A percentile compares a stretch with the other conserved stretches of the same genome.
These are phyloP conservation scores for Phrynosoma platyrhinos DNA, from an alignment of 2,113 vertebrate species.

Conservation along the genomic window DNA sequence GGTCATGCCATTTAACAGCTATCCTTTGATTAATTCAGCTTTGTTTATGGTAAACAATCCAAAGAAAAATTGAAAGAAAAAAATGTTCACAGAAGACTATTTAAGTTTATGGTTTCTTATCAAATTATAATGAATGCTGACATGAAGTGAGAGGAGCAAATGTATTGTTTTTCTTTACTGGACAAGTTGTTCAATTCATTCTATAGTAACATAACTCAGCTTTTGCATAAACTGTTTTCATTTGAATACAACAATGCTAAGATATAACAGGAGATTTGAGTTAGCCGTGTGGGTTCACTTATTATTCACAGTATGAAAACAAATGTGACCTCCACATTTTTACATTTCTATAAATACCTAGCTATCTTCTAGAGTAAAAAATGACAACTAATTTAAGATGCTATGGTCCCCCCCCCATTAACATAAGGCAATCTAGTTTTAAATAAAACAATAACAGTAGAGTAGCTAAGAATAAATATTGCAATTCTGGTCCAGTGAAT, in stretches of 20 bases:
- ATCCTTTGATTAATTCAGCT: background rate
- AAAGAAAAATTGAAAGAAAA: constrained; percentile 6
- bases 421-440: background rate
- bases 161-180: background rate
- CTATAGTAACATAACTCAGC: background rate
- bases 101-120: constrained; percentile 5
- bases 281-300: constrained; percentile 13
- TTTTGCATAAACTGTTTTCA: constrained; percentile 3
- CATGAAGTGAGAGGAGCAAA: constrained; percentile 29
- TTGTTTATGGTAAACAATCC: constrained; percentile 10
- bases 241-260: constrained; percentile 22
- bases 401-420: background rate
- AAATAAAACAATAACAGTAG: background rate
- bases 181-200: background rate
- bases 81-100: constrained; percentile 23
- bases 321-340: background rate
- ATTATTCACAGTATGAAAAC: background rate
- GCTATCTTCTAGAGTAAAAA: background rate
- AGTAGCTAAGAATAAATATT: background rate
- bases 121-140: background rate
- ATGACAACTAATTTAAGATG: background rate
- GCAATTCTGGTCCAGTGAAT: no score
- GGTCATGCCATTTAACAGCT: background rate
- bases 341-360: constrained; percentile 35
- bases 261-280: background rate